A percentile compares a stretch with the other conserved stretches of the same genome.
Conservation (phyloP, 2,888 invertebrate genomes). For the Oasisia sp. region DNA sequence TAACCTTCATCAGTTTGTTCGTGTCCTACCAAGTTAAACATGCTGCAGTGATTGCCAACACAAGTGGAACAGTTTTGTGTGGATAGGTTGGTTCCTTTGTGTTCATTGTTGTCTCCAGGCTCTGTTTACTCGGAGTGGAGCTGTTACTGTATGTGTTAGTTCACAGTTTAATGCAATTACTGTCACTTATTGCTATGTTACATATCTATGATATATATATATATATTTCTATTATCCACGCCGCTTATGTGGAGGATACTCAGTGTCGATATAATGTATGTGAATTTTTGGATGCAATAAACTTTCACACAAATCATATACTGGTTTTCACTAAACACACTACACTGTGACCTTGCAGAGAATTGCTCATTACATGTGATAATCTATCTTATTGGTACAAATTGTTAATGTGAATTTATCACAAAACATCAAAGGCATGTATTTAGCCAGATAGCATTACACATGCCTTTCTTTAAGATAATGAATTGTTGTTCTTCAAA, state of each 20-base stretch:
- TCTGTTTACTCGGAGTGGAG: neutral
- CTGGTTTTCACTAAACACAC: neutral
- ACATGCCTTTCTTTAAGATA: neutral
- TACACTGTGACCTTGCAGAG: neutral
- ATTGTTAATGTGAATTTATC: neutral
- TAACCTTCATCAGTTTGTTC: neutral
- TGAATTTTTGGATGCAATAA: conserved; percentile 17
- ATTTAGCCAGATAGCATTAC: neutral
- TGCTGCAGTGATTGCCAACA: neutral
- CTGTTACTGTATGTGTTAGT: conserved; percentile 6
- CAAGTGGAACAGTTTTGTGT: neutral
- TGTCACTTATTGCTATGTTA: conserved; percentile 3
- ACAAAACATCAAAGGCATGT: neutral
- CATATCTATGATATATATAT: conserved; percentile 5
- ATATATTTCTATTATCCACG: conserved; percentile 13
- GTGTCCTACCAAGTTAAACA: neutral
- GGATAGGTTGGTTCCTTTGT: neutral
- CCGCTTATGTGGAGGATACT: conserved; percentile 13
- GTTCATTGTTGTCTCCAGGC: neutral
- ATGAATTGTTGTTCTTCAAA: neutral
- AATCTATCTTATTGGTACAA: neutral
- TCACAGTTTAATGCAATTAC: conserved; percentile 17
- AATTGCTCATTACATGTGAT: neutral
- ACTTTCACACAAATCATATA: conserved; percentile 5
- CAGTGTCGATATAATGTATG: conserved; percentile 17